Conservation (phyloP, 1,140 invertebrate species). For the Hylaeus volcanicus region DNA sequence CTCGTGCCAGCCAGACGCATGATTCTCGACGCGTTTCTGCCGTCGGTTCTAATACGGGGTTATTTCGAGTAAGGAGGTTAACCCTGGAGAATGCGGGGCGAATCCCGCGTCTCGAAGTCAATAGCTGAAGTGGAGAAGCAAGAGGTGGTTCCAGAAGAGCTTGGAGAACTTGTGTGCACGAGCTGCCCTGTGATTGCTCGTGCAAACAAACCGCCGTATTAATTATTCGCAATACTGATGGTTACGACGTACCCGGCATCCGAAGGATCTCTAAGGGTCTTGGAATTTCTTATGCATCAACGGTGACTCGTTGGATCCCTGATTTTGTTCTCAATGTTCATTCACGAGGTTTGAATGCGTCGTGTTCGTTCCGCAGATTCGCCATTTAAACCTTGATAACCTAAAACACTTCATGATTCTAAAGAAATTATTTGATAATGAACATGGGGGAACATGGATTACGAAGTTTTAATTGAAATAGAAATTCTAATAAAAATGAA, state of each 20-base stretch:
- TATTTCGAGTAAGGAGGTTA: constrained; percentile 54
- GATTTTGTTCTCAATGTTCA: not conserved
- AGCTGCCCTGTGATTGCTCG: constrained; percentile 57
- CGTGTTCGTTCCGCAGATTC: not conserved
- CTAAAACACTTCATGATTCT: too few species aligned
- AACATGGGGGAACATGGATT: too few species aligned
- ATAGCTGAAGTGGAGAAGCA: constrained; percentile 40
- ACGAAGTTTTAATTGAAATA: too few species aligned
- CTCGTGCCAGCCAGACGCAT: constrained; percentile 32
- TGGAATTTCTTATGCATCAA: constrained; percentile 13
- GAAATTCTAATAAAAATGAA: too few species aligned
- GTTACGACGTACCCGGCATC: constrained; percentile 40
- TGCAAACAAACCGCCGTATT: constrained; percentile 63
- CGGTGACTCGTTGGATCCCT: constrained; percentile 5
- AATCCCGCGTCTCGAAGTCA: constrained; percentile 54
- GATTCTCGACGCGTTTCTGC: constrained; percentile 53
- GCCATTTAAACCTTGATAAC: too few species aligned
- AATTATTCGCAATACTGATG: constrained; percentile 60
- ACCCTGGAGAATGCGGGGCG: constrained; percentile 48
- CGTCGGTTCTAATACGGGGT: constrained; percentile 45
- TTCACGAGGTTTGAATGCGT: not conserved
- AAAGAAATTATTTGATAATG: too few species aligned
- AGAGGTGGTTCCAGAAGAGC: constrained; percentile 10
- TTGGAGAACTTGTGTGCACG: constrained; percentile 29
- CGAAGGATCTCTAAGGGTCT: not conserved